Conservation (phyloP, 2,888 invertebrate species). For the Pachycephus smyrnensis region DNA sequence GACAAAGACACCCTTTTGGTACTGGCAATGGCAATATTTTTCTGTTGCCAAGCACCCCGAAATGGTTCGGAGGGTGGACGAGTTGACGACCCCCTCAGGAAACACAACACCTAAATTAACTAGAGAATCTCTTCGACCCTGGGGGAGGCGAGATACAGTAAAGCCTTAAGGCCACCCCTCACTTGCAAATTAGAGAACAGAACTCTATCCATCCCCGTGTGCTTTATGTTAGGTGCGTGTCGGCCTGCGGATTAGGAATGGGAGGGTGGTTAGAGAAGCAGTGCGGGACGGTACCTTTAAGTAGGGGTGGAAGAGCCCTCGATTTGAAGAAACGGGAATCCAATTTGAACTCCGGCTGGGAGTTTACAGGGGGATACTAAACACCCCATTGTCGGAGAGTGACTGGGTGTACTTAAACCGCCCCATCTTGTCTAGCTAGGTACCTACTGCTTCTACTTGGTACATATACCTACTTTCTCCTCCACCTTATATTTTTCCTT, state of each 20-base stretch:
- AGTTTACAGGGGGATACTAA: slow-evolving; percentile 36
- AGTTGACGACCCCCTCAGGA: slow-evolving; percentile 44
- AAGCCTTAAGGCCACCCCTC: slow-evolving; percentile 25
- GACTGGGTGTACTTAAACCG: slow-evolving; percentile 43
- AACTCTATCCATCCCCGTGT: slow-evolving; percentile 19
- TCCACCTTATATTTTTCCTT: background rate
- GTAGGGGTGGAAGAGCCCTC: slow-evolving; percentile 16
- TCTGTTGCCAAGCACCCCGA: slow-evolving; percentile 14
- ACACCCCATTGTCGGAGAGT: slow-evolving; percentile 48
- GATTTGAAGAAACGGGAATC: slow-evolving; percentile 52
- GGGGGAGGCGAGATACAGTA: slow-evolving; percentile 8
- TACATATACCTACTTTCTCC: background rate
- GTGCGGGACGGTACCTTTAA: slow-evolving; percentile 1
- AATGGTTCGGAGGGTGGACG: background rate
- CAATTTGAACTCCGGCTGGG: slow-evolving; percentile 41
- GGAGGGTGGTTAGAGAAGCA: slow-evolving; percentile 1
- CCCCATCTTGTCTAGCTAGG: slow-evolving; percentile 10
- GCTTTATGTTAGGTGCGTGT: slow-evolving; percentile 6
- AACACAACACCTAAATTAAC: slow-evolving; percentile 55
- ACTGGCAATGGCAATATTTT: slow-evolving; percentile 33
- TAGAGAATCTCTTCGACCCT: slow-evolving; percentile 33
- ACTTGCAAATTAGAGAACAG: slow-evolving; percentile 44
- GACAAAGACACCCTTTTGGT: slow-evolving; percentile 12
- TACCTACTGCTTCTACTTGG: background rate
- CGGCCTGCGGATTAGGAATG: slow-evolving; percentile 13